phyloP scores from a whole-genome alignment of 1,140 invertebrate genomes.

The Watersipora subatra region DNA sequence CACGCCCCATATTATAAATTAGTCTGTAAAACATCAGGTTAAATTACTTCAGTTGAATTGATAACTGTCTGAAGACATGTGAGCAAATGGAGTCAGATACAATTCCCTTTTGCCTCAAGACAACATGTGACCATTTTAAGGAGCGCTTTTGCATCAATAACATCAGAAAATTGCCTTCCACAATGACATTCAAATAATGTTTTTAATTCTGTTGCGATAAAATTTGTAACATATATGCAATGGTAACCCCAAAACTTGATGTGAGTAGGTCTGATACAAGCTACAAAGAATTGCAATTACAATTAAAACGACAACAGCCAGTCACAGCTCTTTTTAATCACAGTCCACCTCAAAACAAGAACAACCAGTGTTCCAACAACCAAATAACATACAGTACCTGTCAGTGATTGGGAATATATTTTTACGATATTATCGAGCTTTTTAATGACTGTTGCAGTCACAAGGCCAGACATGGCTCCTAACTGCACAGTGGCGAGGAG shows the following conservation, averaged over 20 bases:
- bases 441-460: slow-evolving; percentile 6
- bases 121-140: background rate
- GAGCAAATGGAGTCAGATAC: background rate
- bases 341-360: background rate
- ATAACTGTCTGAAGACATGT: background rate
- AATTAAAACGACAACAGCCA: background rate
- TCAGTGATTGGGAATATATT: slow-evolving; percentile 5
- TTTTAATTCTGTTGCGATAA: background rate
- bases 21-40: background rate
- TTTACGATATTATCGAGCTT: slow-evolving; percentile 13
- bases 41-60: background rate
- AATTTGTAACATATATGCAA: background rate
- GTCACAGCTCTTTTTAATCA: background rate
- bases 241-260: too few species aligned
- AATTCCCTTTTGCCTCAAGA: background rate
- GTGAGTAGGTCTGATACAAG: too few species aligned
- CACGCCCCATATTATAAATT: background rate
- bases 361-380: background rate
- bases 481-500: background rate
- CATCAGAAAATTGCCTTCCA: too few species aligned
- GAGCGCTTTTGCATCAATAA: too few species aligned
- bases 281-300: background rate
- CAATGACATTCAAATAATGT: too few species aligned
- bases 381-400: background rate
- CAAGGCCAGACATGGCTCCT: slow-evolving; percentile 2